Percentiles rank a stretch among this genome's conserved stretches.
phyloP scores from a whole-genome alignment of 2,797 vertebrate species.

The Dendrocincla fuliginosa region DNA sequence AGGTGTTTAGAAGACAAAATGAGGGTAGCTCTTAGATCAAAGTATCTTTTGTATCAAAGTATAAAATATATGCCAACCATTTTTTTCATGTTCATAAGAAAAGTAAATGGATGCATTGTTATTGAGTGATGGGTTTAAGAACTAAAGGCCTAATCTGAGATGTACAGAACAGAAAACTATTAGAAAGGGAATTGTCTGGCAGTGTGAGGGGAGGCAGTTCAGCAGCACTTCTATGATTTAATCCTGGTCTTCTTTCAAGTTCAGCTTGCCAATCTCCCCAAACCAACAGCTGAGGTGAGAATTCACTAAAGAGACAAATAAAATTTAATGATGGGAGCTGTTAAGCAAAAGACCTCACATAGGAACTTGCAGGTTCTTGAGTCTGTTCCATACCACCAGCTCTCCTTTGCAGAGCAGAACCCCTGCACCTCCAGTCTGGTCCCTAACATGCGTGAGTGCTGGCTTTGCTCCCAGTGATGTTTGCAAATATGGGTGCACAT shows the following conservation, averaged over 20 bases:
- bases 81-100: background rate
- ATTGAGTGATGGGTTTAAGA: background rate
- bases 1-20: background rate
- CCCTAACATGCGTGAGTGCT: accelerated
- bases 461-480: background rate
- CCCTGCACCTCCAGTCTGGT: background rate
- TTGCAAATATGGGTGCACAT: accelerated
- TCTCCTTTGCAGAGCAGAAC: background rate
- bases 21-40: background rate
- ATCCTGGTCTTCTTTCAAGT: background rate
- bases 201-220: background rate
- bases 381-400: background rate
- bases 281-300: background rate
- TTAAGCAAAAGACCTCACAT: background rate
- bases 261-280: background rate
- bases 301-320: background rate
- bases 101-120: background rate
- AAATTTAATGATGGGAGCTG: background rate
- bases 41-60: background rate
- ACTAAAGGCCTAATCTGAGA: background rate
- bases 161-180: background rate
- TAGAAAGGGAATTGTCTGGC: background rate
- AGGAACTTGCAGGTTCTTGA: background rate
- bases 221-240: background rate
- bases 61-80: background rate